These are phyloP conservation scores for Nephrotoma guestfalica DNA, from an alignment of 2,888 invertebrate genomes.

Conservation along the genomic window DNA sequence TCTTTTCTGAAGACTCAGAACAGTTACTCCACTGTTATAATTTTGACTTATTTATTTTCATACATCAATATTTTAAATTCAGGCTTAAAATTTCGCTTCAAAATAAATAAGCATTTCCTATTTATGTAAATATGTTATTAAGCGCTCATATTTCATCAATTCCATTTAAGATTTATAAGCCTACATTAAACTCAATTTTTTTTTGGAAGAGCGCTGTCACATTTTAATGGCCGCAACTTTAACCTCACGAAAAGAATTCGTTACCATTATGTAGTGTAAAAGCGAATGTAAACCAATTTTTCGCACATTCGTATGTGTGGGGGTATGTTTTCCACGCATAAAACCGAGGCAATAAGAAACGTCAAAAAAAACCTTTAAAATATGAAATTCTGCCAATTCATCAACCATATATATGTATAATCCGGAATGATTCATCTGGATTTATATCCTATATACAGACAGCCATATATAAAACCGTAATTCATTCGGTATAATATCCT, in stretches of 20 bases:
- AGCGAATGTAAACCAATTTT: background rate
- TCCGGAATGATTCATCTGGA: background rate
- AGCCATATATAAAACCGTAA: background rate
- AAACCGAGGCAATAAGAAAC: background rate
- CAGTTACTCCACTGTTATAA: too few relatives aligned
- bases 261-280: background rate
- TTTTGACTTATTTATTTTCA: too few relatives aligned
- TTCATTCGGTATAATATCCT: background rate
- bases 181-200: too few relatives aligned
- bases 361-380: background rate
- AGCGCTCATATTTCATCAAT: too few relatives aligned
- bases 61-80: too few relatives aligned
- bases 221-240: background rate
- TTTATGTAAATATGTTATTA: too few relatives aligned
- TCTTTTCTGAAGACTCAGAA: too few relatives aligned
- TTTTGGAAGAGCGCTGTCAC: background rate
- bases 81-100: too few relatives aligned
- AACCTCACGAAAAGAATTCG: background rate
- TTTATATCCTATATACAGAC: background rate
- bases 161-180: too few relatives aligned
- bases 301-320: background rate
- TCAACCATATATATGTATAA: background rate
- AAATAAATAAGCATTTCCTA: too few relatives aligned
- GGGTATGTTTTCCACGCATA: background rate
- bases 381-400: background rate